phyloP scores from a whole-genome alignment of 2,797 vertebrate species.

The Notolabrus celidotus region DNA sequence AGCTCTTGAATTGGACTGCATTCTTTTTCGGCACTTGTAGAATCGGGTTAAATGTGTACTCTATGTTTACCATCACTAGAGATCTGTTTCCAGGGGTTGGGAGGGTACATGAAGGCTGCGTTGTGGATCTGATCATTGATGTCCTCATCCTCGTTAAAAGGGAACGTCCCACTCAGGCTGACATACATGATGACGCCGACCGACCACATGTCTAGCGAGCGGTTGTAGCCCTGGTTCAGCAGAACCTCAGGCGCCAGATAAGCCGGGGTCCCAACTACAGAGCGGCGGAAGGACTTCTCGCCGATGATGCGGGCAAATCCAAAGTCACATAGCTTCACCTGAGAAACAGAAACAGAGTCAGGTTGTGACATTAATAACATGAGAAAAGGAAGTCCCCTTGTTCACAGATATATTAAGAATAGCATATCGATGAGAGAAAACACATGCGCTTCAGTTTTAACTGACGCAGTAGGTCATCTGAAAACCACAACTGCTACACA shows the following conservation, averaged over 20 bases:
- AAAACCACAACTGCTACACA: background rate
- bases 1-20: background rate
- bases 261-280: conserved; percentile 93
- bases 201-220: conserved; percentile 96
- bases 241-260: conserved; percentile 94
- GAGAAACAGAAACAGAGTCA: background rate
- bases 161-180: conserved; percentile 94
- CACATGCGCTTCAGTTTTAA: too few species aligned
- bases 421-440: too few species aligned
- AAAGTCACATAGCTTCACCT: conserved; percentile 96
- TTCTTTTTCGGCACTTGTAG: background rate
- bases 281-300: conserved; percentile 94
- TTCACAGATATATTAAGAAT: background rate
- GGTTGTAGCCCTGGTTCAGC: conserved; percentile 94
- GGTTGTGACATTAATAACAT: background rate
- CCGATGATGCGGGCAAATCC: conserved; percentile 95
- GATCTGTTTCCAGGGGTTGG: conserved; percentile 93
- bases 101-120: conserved; percentile 94
- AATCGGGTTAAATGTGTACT: background rate
- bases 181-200: conserved; percentile 96
- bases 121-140: conserved; percentile 97
- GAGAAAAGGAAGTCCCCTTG: background rate
- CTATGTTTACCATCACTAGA: conserved; percentile 87
- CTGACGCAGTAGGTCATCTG: background rate
- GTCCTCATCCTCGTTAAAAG: conserved; percentile 95